These are phyloP conservation scores for Thera obeliscata DNA, from an alignment of 2,888 invertebrate genomes.

Conservation along the genomic window DNA sequence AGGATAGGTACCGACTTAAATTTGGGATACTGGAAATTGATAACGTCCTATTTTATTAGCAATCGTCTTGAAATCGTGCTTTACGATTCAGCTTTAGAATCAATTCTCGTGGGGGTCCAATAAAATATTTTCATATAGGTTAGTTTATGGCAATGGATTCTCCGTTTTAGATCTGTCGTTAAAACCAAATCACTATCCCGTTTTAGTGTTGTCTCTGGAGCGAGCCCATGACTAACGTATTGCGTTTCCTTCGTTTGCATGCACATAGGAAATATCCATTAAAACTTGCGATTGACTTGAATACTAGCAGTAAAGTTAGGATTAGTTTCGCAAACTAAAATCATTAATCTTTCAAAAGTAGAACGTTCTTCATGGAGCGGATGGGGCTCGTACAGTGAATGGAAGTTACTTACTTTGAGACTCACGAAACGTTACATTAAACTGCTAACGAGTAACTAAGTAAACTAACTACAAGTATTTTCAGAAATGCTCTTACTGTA, in stretches of 20 bases:
- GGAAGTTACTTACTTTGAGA: conserved; percentile 14
- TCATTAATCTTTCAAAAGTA: conserved; percentile 71
- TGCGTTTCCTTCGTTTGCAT: conserved; percentile 53
- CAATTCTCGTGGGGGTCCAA: conserved; percentile 21
- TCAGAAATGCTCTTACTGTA: neutral
- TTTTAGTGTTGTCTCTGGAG: conserved; percentile 12
- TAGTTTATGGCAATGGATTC: conserved; percentile 24
- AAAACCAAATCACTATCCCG: conserved; percentile 18
- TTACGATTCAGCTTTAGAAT: conserved; percentile 31
- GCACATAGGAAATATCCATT: conserved; percentile 67
- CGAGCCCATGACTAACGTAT: conserved; percentile 35
- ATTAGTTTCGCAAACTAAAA: conserved; percentile 67
- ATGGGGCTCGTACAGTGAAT: conserved; percentile 21
- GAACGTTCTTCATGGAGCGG: conserved; percentile 35
- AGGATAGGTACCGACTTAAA: neutral
- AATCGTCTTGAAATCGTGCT: conserved; percentile 18
- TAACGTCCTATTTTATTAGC: conserved; percentile 17
- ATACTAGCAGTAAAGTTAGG: conserved; percentile 61
- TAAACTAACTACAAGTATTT: conserved; percentile 1
- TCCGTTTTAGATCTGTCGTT: conserved; percentile 24
- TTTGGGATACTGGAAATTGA: conserved; percentile 6
- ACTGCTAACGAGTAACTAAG: conserved; percentile 9
- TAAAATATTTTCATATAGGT: conserved; percentile 27
- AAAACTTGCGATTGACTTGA: conserved; percentile 70
- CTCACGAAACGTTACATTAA: conserved; percentile 15